A percentile compares a stretch with the other conserved stretches of the same genome.
Evolutionary conservation across 2,888 invertebrate species (phyloP).

Genomic region (Acholoe squamosa): DNA sequence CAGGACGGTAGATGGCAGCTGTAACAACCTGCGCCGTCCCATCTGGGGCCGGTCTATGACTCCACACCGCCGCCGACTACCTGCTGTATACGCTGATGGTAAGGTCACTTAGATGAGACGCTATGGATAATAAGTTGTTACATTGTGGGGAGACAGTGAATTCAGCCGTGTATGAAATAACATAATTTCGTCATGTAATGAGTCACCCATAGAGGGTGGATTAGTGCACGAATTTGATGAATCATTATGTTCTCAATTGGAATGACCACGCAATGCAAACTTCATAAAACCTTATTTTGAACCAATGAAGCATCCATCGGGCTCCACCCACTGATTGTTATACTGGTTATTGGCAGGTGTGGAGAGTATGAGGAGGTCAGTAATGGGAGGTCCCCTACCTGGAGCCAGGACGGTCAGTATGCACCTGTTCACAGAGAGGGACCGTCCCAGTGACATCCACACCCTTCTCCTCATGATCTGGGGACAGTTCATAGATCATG

Average conservation of each 20-base stretch:
- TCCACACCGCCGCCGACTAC: constrained; percentile 70
- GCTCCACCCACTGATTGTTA: no score
- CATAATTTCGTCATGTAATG: no score
- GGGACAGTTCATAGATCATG: constrained; percentile 68
- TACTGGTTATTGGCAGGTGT: constrained; percentile 64
- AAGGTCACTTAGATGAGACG: no score
- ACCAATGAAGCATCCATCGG: no score
- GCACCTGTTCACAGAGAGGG: constrained; percentile 18
- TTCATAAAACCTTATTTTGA: no score
- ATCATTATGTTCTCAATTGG: no score
- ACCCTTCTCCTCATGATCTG: constrained; percentile 64
- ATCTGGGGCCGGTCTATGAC: constrained; percentile 68
- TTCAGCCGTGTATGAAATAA: no score
- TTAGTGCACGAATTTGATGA: no score
- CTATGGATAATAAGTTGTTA: no score
- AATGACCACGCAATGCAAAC: no score
- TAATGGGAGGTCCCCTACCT: constrained; percentile 62
- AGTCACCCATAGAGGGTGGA: no score
- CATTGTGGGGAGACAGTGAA: no score
- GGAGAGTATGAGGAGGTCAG: constrained; percentile 56
- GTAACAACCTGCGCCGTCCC: constrained; percentile 66
- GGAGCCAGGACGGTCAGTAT: constrained; percentile 55
- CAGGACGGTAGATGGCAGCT: constrained; percentile 52
- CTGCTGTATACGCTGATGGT: constrained; percentile 71
- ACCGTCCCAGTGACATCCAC: constrained; percentile 64